Conservation (phyloP, 2,888 invertebrate genomes). For the Scaptomyza caliginosa region DNA sequence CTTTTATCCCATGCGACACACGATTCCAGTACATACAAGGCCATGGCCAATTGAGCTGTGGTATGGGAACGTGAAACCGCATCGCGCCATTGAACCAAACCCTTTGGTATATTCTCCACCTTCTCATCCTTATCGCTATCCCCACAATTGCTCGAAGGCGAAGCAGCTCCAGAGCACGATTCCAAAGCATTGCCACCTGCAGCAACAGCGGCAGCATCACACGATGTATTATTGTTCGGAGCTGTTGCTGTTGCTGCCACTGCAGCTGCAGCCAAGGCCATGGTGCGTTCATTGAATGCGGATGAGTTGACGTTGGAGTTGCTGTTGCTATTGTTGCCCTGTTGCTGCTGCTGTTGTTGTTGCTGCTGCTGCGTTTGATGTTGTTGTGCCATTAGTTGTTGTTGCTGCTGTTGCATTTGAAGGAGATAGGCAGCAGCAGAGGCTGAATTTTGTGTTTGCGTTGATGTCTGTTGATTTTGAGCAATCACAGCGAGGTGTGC, state of each 20-base stretch:
- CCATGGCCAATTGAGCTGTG: slow-evolving; percentile 95
- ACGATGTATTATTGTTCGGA: slow-evolving; percentile 20
- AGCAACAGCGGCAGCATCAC: slow-evolving; percentile 24
- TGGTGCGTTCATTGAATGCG: slow-evolving; percentile 78
- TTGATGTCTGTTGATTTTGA: slow-evolving; percentile 84
- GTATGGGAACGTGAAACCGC: slow-evolving; percentile 93
- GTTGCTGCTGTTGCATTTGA: slow-evolving; percentile 80
- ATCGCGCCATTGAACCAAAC: slow-evolving; percentile 94
- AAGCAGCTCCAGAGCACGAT: slow-evolving; percentile 79
- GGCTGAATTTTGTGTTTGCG: slow-evolving; percentile 83
- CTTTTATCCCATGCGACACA: slow-evolving; percentile 99
- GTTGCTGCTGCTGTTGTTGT: slow-evolving; percentile 76
- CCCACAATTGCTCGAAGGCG: slow-evolving; percentile 83
- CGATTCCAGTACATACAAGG: slow-evolving; percentile 94
- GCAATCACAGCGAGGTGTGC: slow-evolving; percentile 87
- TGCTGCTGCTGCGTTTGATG: slow-evolving; percentile 65
- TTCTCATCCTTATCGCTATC: slow-evolving; percentile 83
- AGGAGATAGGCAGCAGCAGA: slow-evolving; percentile 82
- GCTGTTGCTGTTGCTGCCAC: slow-evolving; percentile 57
- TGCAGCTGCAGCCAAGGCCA: slow-evolving; percentile 80
- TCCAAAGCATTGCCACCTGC: slow-evolving; percentile 58
- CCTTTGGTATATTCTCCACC: slow-evolving; percentile 85
- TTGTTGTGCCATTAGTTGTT: slow-evolving; percentile 70
- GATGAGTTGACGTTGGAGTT: slow-evolving; percentile 67
- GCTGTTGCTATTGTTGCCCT: slow-evolving; percentile 47